Evolutionary conservation across 2,113 vertebrate genomes (phyloP).

Genomic region (Pluvianellus socialis): DNA sequence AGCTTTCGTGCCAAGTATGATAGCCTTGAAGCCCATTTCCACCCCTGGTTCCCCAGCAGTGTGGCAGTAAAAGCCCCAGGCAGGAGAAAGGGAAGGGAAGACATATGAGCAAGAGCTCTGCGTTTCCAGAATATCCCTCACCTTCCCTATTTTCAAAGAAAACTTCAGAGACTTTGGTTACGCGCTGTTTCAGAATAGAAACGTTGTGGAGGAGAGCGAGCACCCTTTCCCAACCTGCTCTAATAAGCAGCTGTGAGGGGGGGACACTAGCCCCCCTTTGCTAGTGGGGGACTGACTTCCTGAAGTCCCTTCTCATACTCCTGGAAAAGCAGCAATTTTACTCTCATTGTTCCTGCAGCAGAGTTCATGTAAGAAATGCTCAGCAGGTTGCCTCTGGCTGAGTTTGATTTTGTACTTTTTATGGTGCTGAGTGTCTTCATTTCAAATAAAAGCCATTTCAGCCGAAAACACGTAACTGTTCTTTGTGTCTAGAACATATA

Average conservation of each 20-base stretch:
- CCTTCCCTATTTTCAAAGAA: background rate
- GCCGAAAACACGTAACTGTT: background rate
- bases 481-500: background rate
- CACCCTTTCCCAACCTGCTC: background rate
- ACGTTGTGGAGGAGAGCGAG: background rate
- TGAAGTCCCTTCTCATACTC: background rate
- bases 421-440: background rate
- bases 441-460: background rate
- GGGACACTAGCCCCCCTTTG: background rate
- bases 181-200: background rate
- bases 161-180: background rate
- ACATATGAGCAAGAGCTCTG: background rate
- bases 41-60: background rate
- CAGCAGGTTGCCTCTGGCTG: background rate
- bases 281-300: background rate
- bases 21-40: background rate
- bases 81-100: background rate
- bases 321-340: background rate
- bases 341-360: background rate
- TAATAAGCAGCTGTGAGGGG: background rate
- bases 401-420: conserved; percentile 3
- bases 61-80: background rate
- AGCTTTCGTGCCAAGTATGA: background rate
- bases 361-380: background rate
- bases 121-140: background rate